These are phyloP conservation scores for Pollenia amentaria DNA, from an alignment of 2,888 invertebrate species.

Conservation along the genomic window DNA sequence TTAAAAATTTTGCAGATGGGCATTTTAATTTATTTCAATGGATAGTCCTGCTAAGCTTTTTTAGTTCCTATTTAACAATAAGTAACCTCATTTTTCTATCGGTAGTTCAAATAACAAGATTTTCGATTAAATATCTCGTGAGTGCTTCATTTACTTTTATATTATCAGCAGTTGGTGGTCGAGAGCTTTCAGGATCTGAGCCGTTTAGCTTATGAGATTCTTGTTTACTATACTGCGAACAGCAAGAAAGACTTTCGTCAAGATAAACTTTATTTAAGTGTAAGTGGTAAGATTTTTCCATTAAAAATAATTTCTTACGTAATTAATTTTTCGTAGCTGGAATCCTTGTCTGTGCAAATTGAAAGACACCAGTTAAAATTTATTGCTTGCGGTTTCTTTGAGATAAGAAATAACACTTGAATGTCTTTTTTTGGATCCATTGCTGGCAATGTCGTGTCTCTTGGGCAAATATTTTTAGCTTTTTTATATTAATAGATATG, in stretches of 20 bases:
- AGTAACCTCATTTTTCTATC: slow-evolving; percentile 71
- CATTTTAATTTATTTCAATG: slow-evolving; percentile 67
- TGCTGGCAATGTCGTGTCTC: too few relatives aligned
- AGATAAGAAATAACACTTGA: slow-evolving; percentile 38
- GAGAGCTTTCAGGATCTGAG: slow-evolving; percentile 3
- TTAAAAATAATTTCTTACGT: background rate
- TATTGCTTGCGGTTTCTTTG: slow-evolving; percentile 52
- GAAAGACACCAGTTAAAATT: slow-evolving; percentile 12
- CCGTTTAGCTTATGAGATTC: slow-evolving; percentile 13
- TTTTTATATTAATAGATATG: too few relatives aligned
- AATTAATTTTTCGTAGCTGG: slow-evolving; percentile 66
- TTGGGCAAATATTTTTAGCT: slow-evolving; percentile 6
- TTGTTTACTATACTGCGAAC: slow-evolving; percentile 25
- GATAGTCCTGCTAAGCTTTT: slow-evolving; percentile 74
- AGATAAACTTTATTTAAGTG: slow-evolving; percentile 35
- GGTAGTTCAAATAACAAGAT: slow-evolving; percentile 59
- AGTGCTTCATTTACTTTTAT: slow-evolving; percentile 6
- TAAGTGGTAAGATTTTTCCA: slow-evolving; percentile 15
- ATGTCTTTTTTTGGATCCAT: slow-evolving; percentile 32
- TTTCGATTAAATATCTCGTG: slow-evolving; percentile 62
- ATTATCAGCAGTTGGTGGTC: slow-evolving; percentile 45
- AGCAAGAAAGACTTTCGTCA: background rate
- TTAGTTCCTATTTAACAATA: slow-evolving; percentile 73
- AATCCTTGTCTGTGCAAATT: slow-evolving; percentile 46
- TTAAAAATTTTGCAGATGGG: slow-evolving; percentile 67